Base-by-base conservation (phyloP, 2,888 invertebrate species). In the Malacosoma neustria region DNA sequence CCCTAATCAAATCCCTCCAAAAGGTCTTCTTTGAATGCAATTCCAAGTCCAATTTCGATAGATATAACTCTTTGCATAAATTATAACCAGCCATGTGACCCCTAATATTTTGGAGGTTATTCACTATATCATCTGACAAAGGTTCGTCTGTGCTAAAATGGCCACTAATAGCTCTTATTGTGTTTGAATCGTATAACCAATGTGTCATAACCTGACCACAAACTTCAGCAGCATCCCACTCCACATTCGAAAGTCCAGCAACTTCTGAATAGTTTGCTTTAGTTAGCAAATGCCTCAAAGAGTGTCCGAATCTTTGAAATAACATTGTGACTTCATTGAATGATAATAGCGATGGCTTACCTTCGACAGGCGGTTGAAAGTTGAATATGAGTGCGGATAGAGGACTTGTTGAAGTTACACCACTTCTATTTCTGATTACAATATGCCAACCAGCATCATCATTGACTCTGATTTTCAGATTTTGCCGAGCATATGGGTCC, bases 161-260 rank as follows among this genome's bases (percentile, higher is more conserved):
- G 1, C 90, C 87, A 33, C 93, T 93, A 35, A 97, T 88, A 0
- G 87, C 75, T 53, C 87, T 81, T 22, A 90, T 66, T 2, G 87
- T 86, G 13, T 79, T 59, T 0, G 90, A 87, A 51, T 94, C 91
- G 46, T 90, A 91, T 4, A 95, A 72, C 91, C 95, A 96, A 61
- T 93, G 91, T 0, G 89, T 87, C 89, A 98, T 89, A 37, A 98
- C 93, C 53, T 94, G 88, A 1, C 94, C 92, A 42, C 93, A 92
- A 0, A 96, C 90, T 61, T 93, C 92, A 0, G 94, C 92, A 1
- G 95, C 94, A 72, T 99, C 99, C 96, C 96, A 97, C 81, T 98
- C 98, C 0, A 98, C 89, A 66, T 94, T 95, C 0, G 92, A 92
- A 13, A 93, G 76, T 0, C 97, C 97, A 2, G 96, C 90, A 0